phyloP scores from a whole-genome alignment of 2,113 vertebrate species.

The Platysteira castanea region DNA sequence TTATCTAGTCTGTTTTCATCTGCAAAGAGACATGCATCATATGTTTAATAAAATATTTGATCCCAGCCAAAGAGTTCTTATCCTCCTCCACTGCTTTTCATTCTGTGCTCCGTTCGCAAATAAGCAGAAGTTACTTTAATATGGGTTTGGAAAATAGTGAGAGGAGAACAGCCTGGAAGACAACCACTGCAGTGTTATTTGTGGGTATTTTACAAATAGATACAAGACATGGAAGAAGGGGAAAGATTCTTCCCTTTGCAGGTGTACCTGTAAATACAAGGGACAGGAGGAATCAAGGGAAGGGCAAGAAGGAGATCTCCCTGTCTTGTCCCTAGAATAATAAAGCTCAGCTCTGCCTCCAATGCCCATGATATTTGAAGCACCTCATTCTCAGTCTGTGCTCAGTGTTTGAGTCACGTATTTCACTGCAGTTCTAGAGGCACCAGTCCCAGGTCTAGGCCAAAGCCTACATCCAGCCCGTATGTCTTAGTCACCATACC shows the following conservation, averaged over 20 bases:
- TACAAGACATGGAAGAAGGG: not conserved
- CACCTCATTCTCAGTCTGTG: not conserved
- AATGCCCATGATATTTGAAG: not conserved
- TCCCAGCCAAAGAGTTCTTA: not conserved
- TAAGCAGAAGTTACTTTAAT: not conserved
- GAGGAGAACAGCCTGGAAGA: not conserved
- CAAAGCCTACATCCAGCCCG: not conserved
- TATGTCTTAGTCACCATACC: not conserved
- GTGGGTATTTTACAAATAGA: not conserved
- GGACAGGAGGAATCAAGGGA: not conserved
- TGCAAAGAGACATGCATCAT: not conserved
- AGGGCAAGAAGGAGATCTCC: not conserved
- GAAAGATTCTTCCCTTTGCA: not conserved
- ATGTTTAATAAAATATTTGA: not conserved
- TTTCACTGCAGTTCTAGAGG: not conserved
- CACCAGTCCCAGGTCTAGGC: not conserved
- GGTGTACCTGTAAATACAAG: not conserved
- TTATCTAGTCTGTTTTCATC: not conserved
- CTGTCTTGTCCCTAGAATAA: not conserved
- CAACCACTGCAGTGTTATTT: not conserved
- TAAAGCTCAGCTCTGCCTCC: not conserved
- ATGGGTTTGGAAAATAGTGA: not conserved
- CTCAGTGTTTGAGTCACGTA: not conserved
- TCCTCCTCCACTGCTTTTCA: not conserved
- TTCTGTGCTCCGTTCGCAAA: not conserved